Conservation (phyloP, 2,888 invertebrate species). For the Fragum sueziense region DNA sequence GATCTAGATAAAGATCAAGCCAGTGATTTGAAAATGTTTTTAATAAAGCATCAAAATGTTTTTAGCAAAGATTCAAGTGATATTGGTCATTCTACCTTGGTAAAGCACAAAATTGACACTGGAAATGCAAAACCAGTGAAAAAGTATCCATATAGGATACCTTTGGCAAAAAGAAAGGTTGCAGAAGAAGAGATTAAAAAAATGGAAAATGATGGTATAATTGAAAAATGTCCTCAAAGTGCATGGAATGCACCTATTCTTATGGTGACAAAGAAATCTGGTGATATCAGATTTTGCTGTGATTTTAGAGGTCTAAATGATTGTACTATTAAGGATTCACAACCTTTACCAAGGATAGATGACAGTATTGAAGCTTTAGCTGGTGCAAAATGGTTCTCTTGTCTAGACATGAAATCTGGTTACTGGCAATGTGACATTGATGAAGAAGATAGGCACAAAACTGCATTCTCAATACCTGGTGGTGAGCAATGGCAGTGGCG, state of each 20-base stretch:
- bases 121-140: slow-evolving; percentile 31
- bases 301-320: slow-evolving; percentile 45
- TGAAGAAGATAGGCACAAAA: slow-evolving; percentile 26
- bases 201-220: slow-evolving; percentile 37
- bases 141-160: slow-evolving; percentile 42
- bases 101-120: slow-evolving; percentile 41
- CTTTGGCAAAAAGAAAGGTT: slow-evolving; percentile 35
- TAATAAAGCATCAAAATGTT: slow-evolving; percentile 28
- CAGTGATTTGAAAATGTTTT: slow-evolving; percentile 14
- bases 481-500: slow-evolving; percentile 38
- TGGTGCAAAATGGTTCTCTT: slow-evolving; percentile 35
- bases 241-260: slow-evolving; percentile 48
- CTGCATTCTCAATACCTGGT: slow-evolving; percentile 27
- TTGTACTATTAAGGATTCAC: slow-evolving; percentile 34
- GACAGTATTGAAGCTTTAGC: slow-evolving; percentile 42
- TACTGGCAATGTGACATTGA: slow-evolving; percentile 46
- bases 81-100: slow-evolving; percentile 29
- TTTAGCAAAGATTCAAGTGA: slow-evolving; percentile 37
- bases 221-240: slow-evolving; percentile 27
- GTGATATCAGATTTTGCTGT: slow-evolving; percentile 31
- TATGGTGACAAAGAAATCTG: slow-evolving; percentile 42
- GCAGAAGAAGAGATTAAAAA: slow-evolving; percentile 48
- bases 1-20: slow-evolving; percentile 16
- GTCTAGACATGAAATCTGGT: slow-evolving; percentile 46
- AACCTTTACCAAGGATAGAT: slow-evolving; percentile 50